These are phyloP conservation scores for Ictalurus punctatus DNA, from an alignment of 2,113 vertebrate genomes.

Conservation along the genomic window DNA sequence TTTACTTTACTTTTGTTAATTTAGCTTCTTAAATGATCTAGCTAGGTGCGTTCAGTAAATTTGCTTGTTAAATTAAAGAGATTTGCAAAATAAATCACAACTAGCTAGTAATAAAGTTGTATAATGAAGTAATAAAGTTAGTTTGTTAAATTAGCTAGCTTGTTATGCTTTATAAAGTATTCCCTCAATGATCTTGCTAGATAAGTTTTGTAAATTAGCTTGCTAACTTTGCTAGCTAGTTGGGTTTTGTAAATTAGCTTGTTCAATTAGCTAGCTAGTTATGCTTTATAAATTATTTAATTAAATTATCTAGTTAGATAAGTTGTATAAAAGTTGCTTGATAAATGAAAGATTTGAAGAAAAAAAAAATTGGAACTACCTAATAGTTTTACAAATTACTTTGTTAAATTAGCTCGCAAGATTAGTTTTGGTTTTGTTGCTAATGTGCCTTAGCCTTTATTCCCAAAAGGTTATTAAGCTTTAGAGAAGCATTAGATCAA, in stretches of 20 bases:
- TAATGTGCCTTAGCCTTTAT: background rate
- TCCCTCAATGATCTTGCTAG: background rate
- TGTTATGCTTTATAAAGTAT: background rate
- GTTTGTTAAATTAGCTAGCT: background rate
- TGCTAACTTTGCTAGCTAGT: background rate
- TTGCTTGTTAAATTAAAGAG: background rate
- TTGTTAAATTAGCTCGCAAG: background rate
- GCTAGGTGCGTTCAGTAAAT: background rate
- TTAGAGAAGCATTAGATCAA: background rate
- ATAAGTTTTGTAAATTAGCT: background rate
- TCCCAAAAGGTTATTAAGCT: background rate
- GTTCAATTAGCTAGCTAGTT: background rate
- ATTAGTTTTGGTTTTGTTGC: background rate
- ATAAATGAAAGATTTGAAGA: background rate
- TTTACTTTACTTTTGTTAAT: background rate
- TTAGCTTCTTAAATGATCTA: no score
- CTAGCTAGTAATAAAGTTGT: background rate
- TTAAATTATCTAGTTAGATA: no score
- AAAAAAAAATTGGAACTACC: no score
- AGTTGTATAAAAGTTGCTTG: background rate
- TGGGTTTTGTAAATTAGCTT: background rate
- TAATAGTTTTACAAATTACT: background rate
- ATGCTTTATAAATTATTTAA: background rate
- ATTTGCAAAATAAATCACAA: background rate
- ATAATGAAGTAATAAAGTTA: background rate